These are phyloP conservation scores for Clarias gariepinus DNA, from an alignment of 2,113 vertebrate genomes.

Conservation along the genomic window DNA sequence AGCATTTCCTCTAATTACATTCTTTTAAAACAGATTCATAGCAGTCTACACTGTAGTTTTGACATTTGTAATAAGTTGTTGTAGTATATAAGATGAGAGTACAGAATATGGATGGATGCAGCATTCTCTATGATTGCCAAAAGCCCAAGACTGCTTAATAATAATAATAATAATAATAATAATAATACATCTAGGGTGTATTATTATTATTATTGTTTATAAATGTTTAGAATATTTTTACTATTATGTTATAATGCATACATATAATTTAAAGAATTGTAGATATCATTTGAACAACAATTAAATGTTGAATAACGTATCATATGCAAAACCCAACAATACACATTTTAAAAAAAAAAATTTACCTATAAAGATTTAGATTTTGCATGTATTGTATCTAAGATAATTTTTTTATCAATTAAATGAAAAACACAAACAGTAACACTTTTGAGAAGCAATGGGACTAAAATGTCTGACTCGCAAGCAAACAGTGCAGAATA, in stretches of 20 bases:
- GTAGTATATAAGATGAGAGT: neutral
- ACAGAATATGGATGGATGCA: neutral
- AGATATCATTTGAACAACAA: neutral
- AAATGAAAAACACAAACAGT: neutral
- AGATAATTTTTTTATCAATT: neutral
- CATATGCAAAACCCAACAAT: neutral
- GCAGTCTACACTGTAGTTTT: neutral
- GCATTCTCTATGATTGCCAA: no score
- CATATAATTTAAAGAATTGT: neutral
- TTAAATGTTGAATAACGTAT: neutral
- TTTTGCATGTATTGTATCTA: neutral
- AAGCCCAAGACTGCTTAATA: neutral
- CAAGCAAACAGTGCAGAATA: neutral
- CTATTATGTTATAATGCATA: neutral
- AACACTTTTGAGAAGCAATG: neutral
- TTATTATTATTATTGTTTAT: no score
- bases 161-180: no score
- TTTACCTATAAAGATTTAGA: neutral
- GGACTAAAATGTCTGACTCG: neutral
- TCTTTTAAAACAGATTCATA: neutral
- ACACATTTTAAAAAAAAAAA: neutral
- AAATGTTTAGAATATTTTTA: neutral
- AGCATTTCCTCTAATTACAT: neutral
- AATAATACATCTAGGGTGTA: no score
- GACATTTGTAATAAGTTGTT: neutral